Evolutionary conservation across 2,888 invertebrate genomes (phyloP).

Genomic region (Saturnia pavonia): DNA sequence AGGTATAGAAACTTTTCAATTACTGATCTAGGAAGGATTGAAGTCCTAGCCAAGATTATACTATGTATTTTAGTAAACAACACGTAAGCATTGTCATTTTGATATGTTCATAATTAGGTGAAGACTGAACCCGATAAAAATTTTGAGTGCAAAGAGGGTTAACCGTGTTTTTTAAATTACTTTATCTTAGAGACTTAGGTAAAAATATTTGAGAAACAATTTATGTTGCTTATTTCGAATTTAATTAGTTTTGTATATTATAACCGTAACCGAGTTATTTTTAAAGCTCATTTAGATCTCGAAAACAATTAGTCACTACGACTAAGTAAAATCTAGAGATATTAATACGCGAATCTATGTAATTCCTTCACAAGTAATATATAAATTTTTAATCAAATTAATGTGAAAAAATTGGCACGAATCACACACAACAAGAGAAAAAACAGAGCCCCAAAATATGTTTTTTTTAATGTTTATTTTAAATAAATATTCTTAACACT

Average conservation of each 20-base stretch:
- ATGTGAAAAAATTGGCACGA: constrained; percentile 67
- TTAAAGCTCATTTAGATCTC: neutral
- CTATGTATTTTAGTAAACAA: no score
- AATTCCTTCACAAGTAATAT: neutral
- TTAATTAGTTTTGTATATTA: neutral
- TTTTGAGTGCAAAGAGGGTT: neutral
- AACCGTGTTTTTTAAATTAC: neutral
- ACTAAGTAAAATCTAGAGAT: neutral
- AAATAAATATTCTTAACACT: constrained; percentile 69
- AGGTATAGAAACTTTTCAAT: no score
- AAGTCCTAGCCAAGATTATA: neutral
- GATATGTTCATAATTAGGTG: neutral
- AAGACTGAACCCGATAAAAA: neutral
- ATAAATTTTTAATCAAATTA: neutral
- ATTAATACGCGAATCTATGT: neutral
- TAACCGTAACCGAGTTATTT: neutral
- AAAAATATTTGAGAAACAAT: no score
- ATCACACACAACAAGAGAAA: constrained; percentile 49
- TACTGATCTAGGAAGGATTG: neutral
- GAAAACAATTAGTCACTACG: neutral
- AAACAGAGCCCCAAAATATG: constrained; percentile 59
- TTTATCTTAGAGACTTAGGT: neutral
- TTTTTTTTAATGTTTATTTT: constrained; percentile 28
- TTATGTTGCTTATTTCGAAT: neutral
- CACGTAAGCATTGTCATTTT: neutral